Percentiles rank a stretch among this genome's conserved stretches.
phyloP scores from a whole-genome alignment of 2,888 invertebrate genomes.

The Isotomurus palustris region DNA sequence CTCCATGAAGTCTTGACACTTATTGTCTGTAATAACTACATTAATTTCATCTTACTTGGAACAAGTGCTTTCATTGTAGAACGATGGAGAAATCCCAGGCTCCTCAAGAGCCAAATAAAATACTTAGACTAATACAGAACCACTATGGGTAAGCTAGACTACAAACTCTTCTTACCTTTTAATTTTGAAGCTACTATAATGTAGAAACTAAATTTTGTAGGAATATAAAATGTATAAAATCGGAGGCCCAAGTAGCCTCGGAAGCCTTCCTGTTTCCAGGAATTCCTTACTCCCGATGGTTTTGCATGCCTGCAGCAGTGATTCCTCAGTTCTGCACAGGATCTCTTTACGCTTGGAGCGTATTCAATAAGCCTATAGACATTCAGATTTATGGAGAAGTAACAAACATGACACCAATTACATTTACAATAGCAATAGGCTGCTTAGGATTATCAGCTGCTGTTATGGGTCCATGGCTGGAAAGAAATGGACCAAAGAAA shows the following conservation, averaged over 20 bases:
- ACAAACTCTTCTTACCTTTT: no score
- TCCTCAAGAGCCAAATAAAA: neutral
- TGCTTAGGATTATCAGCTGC: conserved; percentile 36
- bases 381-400: conserved; percentile 27
- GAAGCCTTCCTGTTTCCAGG: conserved; percentile 17
- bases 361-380: conserved; percentile 43
- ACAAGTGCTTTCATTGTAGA: no score
- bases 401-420: conserved; percentile 35
- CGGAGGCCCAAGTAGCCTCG: neutral
- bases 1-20: no score
- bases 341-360: conserved; percentile 43
- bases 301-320: conserved; percentile 38
- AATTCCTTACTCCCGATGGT: conserved; percentile 35
- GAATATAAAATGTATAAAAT: conserved; percentile 4
- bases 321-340: conserved; percentile 40
- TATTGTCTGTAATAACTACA: no score
- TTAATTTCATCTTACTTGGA: no score
- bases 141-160: neutral
- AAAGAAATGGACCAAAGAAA: conserved; percentile 34
- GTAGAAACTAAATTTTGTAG: no score
- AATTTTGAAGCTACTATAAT: no score
- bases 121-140: neutral
- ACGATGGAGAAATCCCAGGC: no score
- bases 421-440: conserved; percentile 42
- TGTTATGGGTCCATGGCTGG: conserved; percentile 41